A percentile compares a stretch with the other conserved stretches of the same genome.
Evolutionary conservation across 2,888 invertebrate genomes (phyloP).

Genomic region (Agonopterix subpropinquella): DNA sequence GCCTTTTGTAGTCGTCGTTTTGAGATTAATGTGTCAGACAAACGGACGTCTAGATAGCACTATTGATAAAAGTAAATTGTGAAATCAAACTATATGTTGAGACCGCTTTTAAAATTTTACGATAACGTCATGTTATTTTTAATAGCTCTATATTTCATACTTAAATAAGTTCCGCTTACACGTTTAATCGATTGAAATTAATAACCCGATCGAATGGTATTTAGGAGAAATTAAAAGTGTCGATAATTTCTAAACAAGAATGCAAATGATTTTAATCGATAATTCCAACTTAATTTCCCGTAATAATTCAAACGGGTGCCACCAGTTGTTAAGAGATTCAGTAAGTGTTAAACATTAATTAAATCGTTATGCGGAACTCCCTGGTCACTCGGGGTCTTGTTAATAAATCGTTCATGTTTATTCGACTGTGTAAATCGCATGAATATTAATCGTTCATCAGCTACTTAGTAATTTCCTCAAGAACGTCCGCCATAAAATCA

Average conservation of each 20-base stretch:
- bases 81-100: conserved; percentile 1
- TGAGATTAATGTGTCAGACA: conserved; percentile 7
- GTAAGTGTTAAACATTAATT: conserved; percentile 21
- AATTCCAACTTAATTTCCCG: conserved; percentile 8
- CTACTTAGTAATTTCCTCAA: conserved; percentile 22
- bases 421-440: conserved; percentile 22
- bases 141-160: conserved; percentile 4
- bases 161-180: conserved; percentile 5
- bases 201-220: conserved; percentile 6
- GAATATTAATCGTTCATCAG: conserved; percentile 16
- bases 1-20: neutral
- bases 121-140: neutral
- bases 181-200: conserved; percentile 6
- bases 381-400: conserved; percentile 12
- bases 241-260: conserved; percentile 13
- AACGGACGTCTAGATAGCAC: conserved; percentile 9
- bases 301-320: conserved; percentile 13
- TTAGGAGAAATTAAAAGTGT: conserved; percentile 10
- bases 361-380: conserved; percentile 24
- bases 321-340: conserved; percentile 15
- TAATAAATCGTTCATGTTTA: conserved; percentile 22
- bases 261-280: conserved; percentile 8
- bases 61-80: conserved; percentile 7
- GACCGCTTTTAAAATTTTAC: too few relatives aligned
- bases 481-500: conserved; percentile 23